Percentiles rank a stretch among this genome's conserved stretches.
Evolutionary conservation across 2,113 vertebrate species (phyloP).

Genomic region (Entosphenus tridentatus): DNA sequence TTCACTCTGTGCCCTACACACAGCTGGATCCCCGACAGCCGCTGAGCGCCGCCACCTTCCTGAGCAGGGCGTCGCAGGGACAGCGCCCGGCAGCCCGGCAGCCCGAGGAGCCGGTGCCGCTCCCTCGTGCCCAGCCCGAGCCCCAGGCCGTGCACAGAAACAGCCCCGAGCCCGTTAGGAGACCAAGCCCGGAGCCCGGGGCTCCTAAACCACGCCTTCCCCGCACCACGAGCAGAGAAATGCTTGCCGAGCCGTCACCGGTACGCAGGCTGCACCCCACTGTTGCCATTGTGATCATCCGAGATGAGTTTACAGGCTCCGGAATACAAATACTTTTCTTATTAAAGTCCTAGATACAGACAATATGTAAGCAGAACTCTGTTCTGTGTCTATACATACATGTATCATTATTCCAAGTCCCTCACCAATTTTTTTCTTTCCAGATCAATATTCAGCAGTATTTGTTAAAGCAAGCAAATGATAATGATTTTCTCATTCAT

Average conservation of each 20-base stretch:
- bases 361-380: too few species aligned
- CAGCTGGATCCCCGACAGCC: background rate
- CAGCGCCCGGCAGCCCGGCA: background rate
- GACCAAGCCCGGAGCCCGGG: background rate
- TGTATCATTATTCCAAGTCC: too few species aligned
- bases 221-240: conserved; percentile 1
- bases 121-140: background rate
- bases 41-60: background rate
- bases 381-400: too few species aligned
- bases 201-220: conserved; percentile 5
- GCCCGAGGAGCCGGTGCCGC: background rate
- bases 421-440: too few species aligned
- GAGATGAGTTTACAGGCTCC: too few species aligned
- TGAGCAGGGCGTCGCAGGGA: background rate
- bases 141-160: background rate
- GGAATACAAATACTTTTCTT: too few species aligned
- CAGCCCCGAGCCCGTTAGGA: background rate
- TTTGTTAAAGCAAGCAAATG: too few species aligned
- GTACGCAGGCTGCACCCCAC: background rate
- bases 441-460: too few species aligned
- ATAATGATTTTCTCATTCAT: too few species aligned
- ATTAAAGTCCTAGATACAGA: too few species aligned
- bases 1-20: background rate
- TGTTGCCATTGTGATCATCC: too few species aligned
- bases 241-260: background rate